Evolutionary conservation across 1,140 invertebrate genomes (phyloP).

Genomic region (Harlomillsia oculata): DNA sequence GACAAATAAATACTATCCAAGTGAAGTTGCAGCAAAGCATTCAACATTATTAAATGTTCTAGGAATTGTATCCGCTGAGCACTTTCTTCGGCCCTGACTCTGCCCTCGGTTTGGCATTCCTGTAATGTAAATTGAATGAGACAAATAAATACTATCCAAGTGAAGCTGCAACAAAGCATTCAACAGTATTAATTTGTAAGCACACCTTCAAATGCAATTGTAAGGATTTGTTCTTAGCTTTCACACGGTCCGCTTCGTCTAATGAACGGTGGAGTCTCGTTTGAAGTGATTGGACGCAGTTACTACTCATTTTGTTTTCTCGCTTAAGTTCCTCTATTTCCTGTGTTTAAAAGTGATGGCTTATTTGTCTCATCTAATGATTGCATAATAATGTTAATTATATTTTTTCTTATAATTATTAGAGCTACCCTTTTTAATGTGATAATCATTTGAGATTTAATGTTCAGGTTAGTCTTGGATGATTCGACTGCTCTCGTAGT

Average conservation of each 20-base stretch:
- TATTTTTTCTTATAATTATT: too few species aligned
- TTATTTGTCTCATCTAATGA: too few species aligned
- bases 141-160: not conserved
- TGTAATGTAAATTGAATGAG: not conserved
- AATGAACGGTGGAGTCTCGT: constrained; percentile 21
- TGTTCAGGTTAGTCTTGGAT: constrained; percentile 20
- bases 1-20: not conserved
- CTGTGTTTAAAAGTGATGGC: constrained; percentile 13
- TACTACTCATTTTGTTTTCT: constrained; percentile 17
- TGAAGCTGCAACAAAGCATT: not conserved
- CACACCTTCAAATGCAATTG: constrained; percentile 24
- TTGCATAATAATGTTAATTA: too few species aligned
- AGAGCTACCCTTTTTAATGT: constrained; percentile 25
- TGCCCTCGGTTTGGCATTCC: not conserved
- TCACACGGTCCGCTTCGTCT: constrained; percentile 31
- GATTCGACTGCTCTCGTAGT: constrained; percentile 12
- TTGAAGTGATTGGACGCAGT: constrained; percentile 18
- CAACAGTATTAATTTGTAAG: too few species aligned
- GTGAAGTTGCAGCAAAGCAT: not conserved
- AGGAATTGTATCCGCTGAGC: not conserved
- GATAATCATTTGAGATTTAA: constrained; percentile 19
- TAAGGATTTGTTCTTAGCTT: constrained; percentile 26
- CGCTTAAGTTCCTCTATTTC: constrained; percentile 28
- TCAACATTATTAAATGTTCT: not conserved
- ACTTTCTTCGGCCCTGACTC: not conserved